Conservation (phyloP, 2,113 vertebrate species). For the Oreocharis arfaki region DNA sequence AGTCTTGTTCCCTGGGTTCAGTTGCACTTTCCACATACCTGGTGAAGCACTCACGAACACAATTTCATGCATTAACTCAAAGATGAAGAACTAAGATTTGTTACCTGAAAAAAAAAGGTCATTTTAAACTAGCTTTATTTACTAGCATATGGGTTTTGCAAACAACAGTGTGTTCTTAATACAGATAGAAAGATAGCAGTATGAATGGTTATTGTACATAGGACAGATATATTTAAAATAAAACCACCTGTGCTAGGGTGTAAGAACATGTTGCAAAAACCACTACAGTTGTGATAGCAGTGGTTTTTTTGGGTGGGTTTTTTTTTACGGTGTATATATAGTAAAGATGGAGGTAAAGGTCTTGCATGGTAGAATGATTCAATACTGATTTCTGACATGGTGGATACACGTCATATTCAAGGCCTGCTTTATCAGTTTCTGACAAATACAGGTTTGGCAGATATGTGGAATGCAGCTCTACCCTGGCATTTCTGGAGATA, state of each 20-base stretch:
- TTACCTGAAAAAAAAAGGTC: not conserved
- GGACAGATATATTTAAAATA: not conserved
- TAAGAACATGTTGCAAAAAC: not conserved
- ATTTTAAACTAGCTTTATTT: not conserved
- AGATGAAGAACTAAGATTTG: not conserved
- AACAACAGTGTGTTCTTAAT: not conserved
- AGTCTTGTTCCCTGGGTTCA: not conserved
- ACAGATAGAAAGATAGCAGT: not conserved
- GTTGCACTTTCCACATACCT: not conserved
- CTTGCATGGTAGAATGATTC: not conserved
- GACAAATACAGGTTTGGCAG: not conserved
- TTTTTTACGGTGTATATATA: not conserved
- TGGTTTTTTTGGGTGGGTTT: not conserved
- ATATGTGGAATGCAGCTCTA: not conserved
- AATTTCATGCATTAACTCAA: not conserved
- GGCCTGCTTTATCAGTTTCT: not conserved
- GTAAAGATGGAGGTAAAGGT: not conserved
- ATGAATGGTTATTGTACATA: not conserved
- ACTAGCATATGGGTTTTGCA: not conserved
- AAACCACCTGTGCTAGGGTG: not conserved
- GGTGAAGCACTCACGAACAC: not conserved
- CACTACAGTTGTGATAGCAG: not conserved
- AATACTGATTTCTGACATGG: rapidly evolving
- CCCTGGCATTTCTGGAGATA: not conserved
- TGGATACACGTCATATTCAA: not conserved